Evolutionary conservation across 2,113 vertebrate species (phyloP), one percentile per base, ranked within the genome.

Genomic region (Otocyon megalotis): DNA sequence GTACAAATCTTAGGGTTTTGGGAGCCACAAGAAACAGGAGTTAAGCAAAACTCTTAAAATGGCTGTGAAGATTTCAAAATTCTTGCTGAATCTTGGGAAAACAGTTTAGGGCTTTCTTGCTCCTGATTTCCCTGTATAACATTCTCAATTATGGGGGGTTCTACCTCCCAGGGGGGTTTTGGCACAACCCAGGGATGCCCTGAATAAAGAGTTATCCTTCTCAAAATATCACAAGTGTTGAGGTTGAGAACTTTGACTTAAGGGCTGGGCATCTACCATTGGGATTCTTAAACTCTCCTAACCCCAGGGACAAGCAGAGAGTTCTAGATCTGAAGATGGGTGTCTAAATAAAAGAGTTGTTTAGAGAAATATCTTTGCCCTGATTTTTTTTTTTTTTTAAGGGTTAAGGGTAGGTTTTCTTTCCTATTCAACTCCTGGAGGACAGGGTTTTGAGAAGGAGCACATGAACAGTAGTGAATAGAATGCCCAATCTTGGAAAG

Each of bases 31-130:
- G 26, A 95, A 96, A 85, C 16, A 54, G 1, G 5, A 84, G 15
- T 79, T 83, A 83, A 74, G 4, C 9, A 37, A 60, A 94, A 87
- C 62, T 92, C 43, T 93, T 60, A 32, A 88, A 94, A 95, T 63
- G 81, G 32, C 28, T 84, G 63, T 2, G 9, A 69, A 8, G 24
- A 92, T 30, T 13, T 88, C 65, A 56, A 26, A 56, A 63, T 67
- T 81, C 56, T 56, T 26, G 15, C 37, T 28, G 8, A 88, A 37
- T 84, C 15, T 74, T 54, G 62, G 43, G 30, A 77, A 77, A 90
- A 81, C 32, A 60, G 13, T 83, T 30, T 28, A 79, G 24, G 5
- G 71, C 26, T 65, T 88, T 89, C 65, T 83, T 43, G 56, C 20
- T 87, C 67, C 72, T 80, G 50, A 7, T 85, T 84, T 81, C 30